A percentile compares a stretch with the other conserved stretches of the same genome.
phyloP scores from a whole-genome alignment of 2,888 invertebrate genomes.

The Trichacis sp. region DNA sequence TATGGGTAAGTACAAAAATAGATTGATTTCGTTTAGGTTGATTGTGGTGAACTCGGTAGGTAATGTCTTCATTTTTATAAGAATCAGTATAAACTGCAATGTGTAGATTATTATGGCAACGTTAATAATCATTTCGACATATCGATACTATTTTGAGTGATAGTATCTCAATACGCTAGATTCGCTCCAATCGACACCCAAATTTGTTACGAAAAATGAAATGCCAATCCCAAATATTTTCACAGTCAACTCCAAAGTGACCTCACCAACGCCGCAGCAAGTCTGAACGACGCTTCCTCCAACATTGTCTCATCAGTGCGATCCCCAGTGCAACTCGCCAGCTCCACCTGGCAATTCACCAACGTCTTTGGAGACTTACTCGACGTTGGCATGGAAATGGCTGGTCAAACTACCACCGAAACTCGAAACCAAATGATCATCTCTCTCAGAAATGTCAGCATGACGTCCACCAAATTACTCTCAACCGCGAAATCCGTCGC shows the following conservation, averaged over 20 bases:
- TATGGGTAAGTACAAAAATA: conserved; percentile 72
- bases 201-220: too few species aligned
- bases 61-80: too few species aligned
- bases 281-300: conserved; percentile 85
- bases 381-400: conserved; percentile 86
- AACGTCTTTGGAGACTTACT: conserved; percentile 83
- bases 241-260: conserved; percentile 85
- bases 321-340: conserved; percentile 78
- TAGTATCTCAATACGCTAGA: too few species aligned
- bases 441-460: conserved; percentile 88
- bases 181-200: too few species aligned
- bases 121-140: too few species aligned
- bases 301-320: conserved; percentile 85
- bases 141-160: too few species aligned
- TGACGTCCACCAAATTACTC: conserved; percentile 86
- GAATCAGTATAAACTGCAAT: too few species aligned
- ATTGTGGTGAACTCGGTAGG: too few species aligned
- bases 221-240: too few species aligned
- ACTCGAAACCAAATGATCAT: conserved; percentile 86
- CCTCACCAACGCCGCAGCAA: conserved; percentile 85
- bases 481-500: conserved; percentile 90
- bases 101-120: too few species aligned
- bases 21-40: too few species aligned
- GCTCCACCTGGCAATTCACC: conserved; percentile 82
- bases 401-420: conserved; percentile 80